Evolutionary conservation across 1,140 invertebrate species (phyloP).

Genomic region (Coptotermes formosanus): DNA sequence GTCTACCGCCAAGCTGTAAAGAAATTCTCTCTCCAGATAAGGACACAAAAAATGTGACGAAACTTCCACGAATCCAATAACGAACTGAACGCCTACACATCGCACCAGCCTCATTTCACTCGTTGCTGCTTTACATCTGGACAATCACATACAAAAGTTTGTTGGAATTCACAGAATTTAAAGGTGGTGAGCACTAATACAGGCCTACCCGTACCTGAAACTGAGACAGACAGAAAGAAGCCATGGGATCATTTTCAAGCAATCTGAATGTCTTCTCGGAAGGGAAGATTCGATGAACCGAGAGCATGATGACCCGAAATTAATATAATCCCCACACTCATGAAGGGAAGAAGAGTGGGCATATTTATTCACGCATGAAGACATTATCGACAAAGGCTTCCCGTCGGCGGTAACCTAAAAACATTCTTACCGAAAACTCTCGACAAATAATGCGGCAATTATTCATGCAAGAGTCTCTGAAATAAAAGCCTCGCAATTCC

Average conservation of each 20-base stretch:
- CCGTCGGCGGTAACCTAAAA: too few species aligned
- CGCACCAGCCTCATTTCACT: background rate
- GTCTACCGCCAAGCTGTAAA: background rate
- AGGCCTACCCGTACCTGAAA: too few species aligned
- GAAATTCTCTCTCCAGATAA: background rate
- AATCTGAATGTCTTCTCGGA: background rate
- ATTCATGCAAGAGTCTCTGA: too few species aligned
- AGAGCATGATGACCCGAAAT: too few species aligned
- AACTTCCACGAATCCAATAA: background rate
- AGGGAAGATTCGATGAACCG: background rate
- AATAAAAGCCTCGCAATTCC: too few species aligned
- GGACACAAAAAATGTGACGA: too few species aligned
- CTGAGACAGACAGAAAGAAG: background rate
- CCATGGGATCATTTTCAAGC: background rate
- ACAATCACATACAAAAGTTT: background rate
- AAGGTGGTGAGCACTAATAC: background rate
- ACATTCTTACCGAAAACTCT: too few species aligned
- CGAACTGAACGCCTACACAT: background rate
- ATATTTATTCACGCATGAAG: too few species aligned
- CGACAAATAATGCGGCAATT: too few species aligned
- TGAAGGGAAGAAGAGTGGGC: too few species aligned
- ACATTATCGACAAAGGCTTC: too few species aligned
- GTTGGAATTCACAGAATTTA: background rate
- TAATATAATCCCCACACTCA: too few species aligned
- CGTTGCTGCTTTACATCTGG: background rate